Evolutionary conservation across 2,797 vertebrate species (phyloP).

Genomic region (Varecia variegata): DNA sequence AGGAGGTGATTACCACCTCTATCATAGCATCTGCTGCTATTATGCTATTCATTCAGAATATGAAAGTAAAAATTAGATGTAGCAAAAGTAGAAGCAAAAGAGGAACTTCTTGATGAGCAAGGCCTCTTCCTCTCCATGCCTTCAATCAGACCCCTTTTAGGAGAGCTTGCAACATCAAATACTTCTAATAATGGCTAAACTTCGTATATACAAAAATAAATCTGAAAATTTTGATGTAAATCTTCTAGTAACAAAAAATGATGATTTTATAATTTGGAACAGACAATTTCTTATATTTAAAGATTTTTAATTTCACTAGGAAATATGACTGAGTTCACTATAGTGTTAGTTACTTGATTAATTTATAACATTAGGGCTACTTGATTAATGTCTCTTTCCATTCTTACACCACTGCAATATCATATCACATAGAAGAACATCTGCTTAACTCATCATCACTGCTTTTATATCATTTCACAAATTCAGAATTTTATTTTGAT

Average conservation of each 20-base stretch:
- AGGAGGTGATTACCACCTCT: not conserved
- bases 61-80: not conserved
- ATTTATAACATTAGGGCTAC: not conserved
- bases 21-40: not conserved
- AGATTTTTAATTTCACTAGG: not conserved
- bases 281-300: not conserved
- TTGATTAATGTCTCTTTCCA: not conserved
- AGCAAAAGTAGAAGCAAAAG: not conserved
- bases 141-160: not conserved
- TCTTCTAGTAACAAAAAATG: not conserved
- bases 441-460: not conserved
- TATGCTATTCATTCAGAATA: not conserved
- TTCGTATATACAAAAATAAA: not conserved
- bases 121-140: not conserved
- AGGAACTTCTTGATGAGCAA: not conserved
- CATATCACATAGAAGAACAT: not conserved
- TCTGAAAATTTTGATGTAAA: not conserved
- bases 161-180: not conserved
- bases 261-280: not conserved
- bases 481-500: not conserved
- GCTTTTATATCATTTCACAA: not conserved
- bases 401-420: not conserved
- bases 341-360: not conserved
- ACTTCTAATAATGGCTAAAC: not conserved
- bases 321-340: not conserved